These are phyloP conservation scores for Buceros bicornis DNA, from an alignment of 2,797 vertebrate species.

Conservation along the genomic window DNA sequence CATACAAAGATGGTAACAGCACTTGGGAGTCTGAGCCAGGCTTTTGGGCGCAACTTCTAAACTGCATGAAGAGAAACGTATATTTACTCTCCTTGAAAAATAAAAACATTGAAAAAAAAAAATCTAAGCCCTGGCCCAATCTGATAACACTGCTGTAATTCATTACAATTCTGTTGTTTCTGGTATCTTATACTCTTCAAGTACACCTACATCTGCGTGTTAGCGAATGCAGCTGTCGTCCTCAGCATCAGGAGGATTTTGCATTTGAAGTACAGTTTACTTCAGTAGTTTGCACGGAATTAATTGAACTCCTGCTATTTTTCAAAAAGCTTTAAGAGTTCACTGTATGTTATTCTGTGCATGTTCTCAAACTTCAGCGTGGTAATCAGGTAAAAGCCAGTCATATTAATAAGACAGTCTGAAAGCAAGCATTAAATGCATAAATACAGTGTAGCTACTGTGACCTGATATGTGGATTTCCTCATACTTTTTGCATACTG, in stretches of 20 bases:
- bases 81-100: neutral
- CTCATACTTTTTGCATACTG: neutral
- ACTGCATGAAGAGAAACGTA: neutral
- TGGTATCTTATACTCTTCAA: neutral
- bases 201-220: neutral
- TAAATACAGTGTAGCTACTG: neutral
- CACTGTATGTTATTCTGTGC: neutral
- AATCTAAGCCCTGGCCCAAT: neutral
- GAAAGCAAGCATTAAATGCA: constrained; percentile 11
- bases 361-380: neutral
- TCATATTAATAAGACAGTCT: neutral
- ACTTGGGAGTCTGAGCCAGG: neutral
- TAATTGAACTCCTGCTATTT: neutral
- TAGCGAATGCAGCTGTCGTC: neutral
- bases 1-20: neutral
- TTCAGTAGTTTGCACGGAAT: neutral
- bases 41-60: neutral
- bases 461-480: neutral
- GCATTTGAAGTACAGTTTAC: neutral
- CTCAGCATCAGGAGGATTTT: neutral
- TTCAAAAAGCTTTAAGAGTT: neutral
- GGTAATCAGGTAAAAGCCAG: neutral
- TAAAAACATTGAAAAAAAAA: neutral
- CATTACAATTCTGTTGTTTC: neutral
- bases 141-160: neutral